These are phyloP conservation scores for Thymelicus sylvestris DNA, from an alignment of 2,888 invertebrate species.

Conservation along the genomic window DNA sequence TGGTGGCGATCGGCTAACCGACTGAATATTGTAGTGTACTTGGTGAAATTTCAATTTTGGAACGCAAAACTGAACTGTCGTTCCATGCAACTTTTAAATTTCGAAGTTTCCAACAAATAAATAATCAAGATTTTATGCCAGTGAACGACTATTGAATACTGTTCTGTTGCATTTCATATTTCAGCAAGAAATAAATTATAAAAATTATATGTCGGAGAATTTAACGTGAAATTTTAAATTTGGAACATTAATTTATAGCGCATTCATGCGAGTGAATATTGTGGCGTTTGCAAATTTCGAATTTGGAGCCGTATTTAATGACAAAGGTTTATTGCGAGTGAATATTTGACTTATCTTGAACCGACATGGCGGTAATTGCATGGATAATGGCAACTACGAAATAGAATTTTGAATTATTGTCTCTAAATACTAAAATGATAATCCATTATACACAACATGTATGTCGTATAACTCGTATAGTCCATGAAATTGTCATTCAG, in stretches of 20 bases:
- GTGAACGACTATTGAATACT: not conserved
- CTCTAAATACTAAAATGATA: conserved; percentile 5
- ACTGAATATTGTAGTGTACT: not conserved
- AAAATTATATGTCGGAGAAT: not conserved
- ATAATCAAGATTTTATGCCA: not conserved
- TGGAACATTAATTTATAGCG: not conserved
- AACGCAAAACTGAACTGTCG: not conserved
- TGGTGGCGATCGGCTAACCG: conserved; percentile 2
- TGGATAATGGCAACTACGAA: not conserved
- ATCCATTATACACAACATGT: not conserved
- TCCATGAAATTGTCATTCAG: not conserved
- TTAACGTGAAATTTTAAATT: not conserved
- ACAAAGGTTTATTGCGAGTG: conserved; percentile 11
- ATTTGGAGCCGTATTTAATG: conserved; percentile 4
- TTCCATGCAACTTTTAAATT: not conserved
- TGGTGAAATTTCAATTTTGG: not conserved
- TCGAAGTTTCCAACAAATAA: not conserved
- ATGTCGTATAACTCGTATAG: not conserved
- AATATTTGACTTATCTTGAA: conserved; percentile 4
- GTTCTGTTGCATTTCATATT: not conserved
- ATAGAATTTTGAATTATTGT: conserved; percentile 8
- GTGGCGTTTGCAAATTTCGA: not conserved
- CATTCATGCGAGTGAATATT: conserved; percentile 4
- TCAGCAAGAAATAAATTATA: not conserved
- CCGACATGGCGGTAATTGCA: conserved; percentile 9